These are phyloP conservation scores for Genyomyrus donnyi DNA, from an alignment of 2,113 vertebrate species.

Conservation along the genomic window DNA sequence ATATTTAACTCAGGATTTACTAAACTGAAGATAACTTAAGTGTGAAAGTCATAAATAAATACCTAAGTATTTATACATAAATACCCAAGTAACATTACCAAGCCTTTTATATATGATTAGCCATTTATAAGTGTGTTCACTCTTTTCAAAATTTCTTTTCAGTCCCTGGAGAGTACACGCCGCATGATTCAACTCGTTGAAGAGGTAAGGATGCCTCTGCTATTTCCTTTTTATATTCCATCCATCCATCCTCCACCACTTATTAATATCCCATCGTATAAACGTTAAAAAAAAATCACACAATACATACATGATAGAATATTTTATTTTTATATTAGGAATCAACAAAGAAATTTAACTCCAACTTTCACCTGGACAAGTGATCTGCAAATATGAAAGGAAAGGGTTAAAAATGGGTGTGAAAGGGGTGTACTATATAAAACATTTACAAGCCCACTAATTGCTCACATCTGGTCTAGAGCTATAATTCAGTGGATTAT, in stretches of 20 bases:
- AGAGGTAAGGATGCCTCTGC: slow-evolving; percentile 35
- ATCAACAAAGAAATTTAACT: background rate
- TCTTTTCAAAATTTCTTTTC: background rate
- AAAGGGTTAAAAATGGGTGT: background rate
- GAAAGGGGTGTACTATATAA: background rate
- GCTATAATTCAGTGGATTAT: background rate
- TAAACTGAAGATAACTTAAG: background rate
- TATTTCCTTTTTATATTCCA: background rate
- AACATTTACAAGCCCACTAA: background rate
- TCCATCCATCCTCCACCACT: background rate
- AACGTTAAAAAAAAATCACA: background rate
- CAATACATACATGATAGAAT: background rate
- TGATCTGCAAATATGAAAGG: background rate
- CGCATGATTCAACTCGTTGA: slow-evolving; percentile 48
- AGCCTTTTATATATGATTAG: background rate
- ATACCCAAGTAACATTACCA: background rate
- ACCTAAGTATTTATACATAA: background rate
- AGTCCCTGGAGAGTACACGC: slow-evolving; percentile 49
- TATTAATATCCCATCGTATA: background rate
- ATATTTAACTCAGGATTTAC: background rate
- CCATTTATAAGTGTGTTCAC: background rate
- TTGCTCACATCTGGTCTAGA: background rate
- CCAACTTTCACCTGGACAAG: background rate
- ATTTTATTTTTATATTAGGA: background rate
- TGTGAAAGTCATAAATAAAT: background rate